Evolutionary conservation across 2,113 vertebrate species (phyloP).

Genomic region (Phrynosoma blainvillii): DNA sequence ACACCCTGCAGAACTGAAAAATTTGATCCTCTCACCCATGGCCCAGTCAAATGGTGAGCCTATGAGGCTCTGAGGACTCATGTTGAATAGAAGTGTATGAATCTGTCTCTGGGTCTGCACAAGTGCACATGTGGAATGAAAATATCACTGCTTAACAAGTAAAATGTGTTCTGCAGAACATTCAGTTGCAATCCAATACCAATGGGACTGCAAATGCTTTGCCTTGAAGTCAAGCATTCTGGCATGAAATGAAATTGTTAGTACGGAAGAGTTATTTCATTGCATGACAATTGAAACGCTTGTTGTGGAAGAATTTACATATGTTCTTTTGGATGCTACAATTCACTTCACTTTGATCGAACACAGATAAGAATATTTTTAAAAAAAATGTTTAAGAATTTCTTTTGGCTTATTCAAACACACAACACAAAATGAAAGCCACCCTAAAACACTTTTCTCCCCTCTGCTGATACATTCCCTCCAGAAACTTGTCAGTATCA

Average conservation of each 20-base stretch:
- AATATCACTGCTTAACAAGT: conserved; percentile 24
- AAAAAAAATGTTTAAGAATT: conserved; percentile 52
- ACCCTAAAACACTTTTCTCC: conserved; percentile 29
- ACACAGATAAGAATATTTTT: conserved; percentile 51
- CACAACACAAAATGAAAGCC: conserved; percentile 25
- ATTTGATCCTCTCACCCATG: not conserved
- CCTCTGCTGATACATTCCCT: not conserved
- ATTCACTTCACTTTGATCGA: conserved; percentile 58
- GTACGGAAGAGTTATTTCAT: conserved; percentile 64
- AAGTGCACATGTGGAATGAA: conserved; percentile 5
- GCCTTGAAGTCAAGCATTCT: conserved; percentile 51
- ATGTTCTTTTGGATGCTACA: conserved; percentile 52
- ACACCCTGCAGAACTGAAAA: not conserved
- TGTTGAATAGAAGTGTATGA: not conserved
- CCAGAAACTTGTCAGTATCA: conserved; percentile 12
- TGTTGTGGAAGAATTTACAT: conserved; percentile 65
- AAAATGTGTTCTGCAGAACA: conserved; percentile 50
- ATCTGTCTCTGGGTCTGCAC: not conserved
- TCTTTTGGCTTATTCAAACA: conserved; percentile 49
- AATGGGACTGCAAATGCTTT: conserved; percentile 58
- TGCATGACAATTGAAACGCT: conserved; percentile 58
- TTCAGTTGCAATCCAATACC: conserved; percentile 46
- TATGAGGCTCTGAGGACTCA: not conserved
- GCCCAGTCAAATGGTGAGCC: not conserved
- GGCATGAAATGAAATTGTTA: conserved; percentile 45